These are phyloP conservation scores for Pseudochromis fuscus DNA, from an alignment of 2,797 vertebrate species.

Conservation along the genomic window DNA sequence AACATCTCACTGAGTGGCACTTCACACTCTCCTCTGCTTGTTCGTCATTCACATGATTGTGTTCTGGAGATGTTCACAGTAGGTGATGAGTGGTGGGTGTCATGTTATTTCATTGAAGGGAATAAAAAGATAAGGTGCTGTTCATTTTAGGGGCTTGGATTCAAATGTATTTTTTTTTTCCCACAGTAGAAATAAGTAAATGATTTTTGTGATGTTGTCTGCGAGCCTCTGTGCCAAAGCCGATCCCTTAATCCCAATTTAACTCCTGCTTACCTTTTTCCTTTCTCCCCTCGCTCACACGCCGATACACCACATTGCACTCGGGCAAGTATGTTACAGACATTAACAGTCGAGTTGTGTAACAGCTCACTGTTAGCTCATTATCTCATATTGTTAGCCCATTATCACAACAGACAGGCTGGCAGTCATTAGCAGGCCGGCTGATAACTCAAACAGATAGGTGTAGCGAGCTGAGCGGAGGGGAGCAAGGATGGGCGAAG, in stretches of 20 bases:
- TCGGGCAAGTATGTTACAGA: constrained; percentile 45
- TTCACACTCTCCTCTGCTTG: constrained; percentile 33
- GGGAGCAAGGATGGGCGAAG: constrained; percentile 28
- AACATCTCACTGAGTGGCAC: constrained; percentile 26
- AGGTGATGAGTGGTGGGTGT: constrained; percentile 33
- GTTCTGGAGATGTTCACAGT: constrained; percentile 39
- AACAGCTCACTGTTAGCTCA: constrained; percentile 70
- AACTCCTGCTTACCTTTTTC: constrained; percentile 41
- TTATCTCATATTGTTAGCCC: constrained; percentile 78
- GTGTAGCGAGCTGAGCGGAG: constrained; percentile 44
- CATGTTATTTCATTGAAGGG: constrained; percentile 32
- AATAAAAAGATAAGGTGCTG: constrained; percentile 30
- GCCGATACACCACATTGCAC: constrained; percentile 22
- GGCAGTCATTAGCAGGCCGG: constrained; percentile 77
- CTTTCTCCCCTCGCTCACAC: constrained; percentile 14
- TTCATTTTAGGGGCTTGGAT: constrained; percentile 41
- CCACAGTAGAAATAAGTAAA: constrained; percentile 38
- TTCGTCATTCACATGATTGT: constrained; percentile 50
- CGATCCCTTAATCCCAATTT: constrained; percentile 55
- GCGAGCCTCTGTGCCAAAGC: constrained; percentile 22
- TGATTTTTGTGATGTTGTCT: constrained; percentile 45
- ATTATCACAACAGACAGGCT: constrained; percentile 78
- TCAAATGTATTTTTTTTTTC: constrained; percentile 35
- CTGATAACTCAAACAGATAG: constrained; percentile 78
- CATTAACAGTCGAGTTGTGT: constrained; percentile 52